Evolutionary conservation across 2,797 vertebrate genomes (phyloP), one percentile per base, ranked within the genome.

Genomic region (Tauraco hartlaubi): DNA sequence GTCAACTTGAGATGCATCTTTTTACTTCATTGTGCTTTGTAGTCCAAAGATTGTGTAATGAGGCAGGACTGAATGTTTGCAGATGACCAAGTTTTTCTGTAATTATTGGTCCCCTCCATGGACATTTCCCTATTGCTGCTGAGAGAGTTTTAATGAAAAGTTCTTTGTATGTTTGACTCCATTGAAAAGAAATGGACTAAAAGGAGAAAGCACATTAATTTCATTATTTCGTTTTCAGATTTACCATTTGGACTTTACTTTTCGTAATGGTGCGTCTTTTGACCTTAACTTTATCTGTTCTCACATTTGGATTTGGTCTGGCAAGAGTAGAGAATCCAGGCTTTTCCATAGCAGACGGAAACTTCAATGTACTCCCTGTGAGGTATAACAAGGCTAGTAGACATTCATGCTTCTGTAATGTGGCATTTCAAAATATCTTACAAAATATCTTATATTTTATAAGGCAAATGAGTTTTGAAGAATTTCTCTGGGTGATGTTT

Each of bases 211-310:
- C 31, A 66, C 12, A 37, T 71, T 89, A 66, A 85, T 80, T 69
- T 55, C 28, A 39, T 62, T 79, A 66, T 90, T 89, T 74, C 28
- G 31, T 79, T 87, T 92, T 73, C 95, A 99, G 99, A 92, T 99
- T 99, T 87, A 98, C 98, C 52, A 94, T 99, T 85, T 99, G 98
- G 98, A 98, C 99, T 6, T 97, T 99, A 28, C 98, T 99, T 75
- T 99, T 99, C 23, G 96, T 99, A 95, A 98, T 98, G 51, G 98
- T 98, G 68, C 98, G 98, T 55, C 98, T 99, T 91, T 98, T 99
- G 96, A 99, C 98, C 49, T 97, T 99, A 97, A 99, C 98, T 17
- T 98, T 99, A 54, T 99, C 99, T 21, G 98, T 99, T 35, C 97
- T 99, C 97, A 98, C 98, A 1, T 99, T 99, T 82, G 98, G 98